Conservation (phyloP, 2,888 invertebrate species). For the Pyrocoelia pectoralis region DNA sequence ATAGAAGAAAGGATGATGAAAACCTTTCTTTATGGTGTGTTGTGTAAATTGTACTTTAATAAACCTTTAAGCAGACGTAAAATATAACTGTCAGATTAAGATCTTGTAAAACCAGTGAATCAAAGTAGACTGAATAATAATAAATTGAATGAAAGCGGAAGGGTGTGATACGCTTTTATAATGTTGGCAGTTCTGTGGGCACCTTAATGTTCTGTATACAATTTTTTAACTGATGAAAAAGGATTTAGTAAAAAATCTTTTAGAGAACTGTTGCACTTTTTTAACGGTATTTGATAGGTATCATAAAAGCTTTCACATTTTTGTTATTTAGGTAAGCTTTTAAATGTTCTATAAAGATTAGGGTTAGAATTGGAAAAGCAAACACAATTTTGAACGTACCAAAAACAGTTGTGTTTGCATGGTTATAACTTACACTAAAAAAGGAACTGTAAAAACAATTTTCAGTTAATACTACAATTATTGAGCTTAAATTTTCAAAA, state of each 20-base stretch:
- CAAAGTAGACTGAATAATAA: conserved; percentile 37
- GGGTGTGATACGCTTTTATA: conserved; percentile 42
- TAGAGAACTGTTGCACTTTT: conserved; percentile 22
- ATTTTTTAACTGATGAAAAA: conserved; percentile 31
- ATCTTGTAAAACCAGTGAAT: conserved; percentile 43
- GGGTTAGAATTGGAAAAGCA: too few relatives aligned
- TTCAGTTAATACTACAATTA: too few relatives aligned
- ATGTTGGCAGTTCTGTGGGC: conserved; percentile 43
- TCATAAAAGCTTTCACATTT: conserved; percentile 3
- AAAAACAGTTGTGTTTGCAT: too few relatives aligned
- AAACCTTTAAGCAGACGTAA: conserved; percentile 41
- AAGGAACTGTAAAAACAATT: too few relatives aligned
- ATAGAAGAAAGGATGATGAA: neutral
- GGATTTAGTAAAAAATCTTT: conserved; percentile 19
- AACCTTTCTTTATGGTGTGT: conserved; percentile 10
- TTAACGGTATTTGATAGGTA: conserved; percentile 22
- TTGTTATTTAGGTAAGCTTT: neutral
- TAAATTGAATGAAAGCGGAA: conserved; percentile 33
- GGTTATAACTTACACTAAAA: too few relatives aligned
- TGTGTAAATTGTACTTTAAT: conserved; percentile 25
- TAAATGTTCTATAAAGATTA: too few relatives aligned
- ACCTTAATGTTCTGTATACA: conserved; percentile 35
- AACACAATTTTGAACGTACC: too few relatives aligned
- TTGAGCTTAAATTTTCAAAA: too few relatives aligned
- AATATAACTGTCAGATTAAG: conserved; percentile 49